Base-by-base conservation (phyloP, 2,888 invertebrate genomes). In the Idaea aversata region DNA sequence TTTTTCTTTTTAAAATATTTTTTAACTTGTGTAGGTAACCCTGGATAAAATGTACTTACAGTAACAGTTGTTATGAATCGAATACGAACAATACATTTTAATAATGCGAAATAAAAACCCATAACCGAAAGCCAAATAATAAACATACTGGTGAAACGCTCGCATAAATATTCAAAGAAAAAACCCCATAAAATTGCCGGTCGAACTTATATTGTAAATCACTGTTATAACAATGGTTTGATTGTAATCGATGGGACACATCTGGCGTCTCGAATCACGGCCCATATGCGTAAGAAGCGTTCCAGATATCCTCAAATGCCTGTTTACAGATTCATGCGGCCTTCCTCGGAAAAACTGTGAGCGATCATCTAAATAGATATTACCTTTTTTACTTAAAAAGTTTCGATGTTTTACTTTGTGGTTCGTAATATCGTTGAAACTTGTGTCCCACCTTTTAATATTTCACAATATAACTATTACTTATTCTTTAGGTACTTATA, bases 321-420 rank as follows among this genome's bases (percentile, higher is more conserved):
- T 81, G 78, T 81, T 84, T 84, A 84, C 76, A 72, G 76, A 85
- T 86, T 85, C 84, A 80, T 78, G 72, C 13, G 76, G 78, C 76
- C 73, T 77, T 80, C 78, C 76, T 75, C 75, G 75, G 74, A 76
- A 84, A 84, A 81, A 78, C 74, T 78, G 70, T 69, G 74, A 74
- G 74, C 72, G 74, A 75, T 81, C 72, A 73, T 71, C 72, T 73
- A 67, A 75, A 78, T 75, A 77, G 74, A 78, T 79, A 75, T 73
- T 72, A 65, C 68, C 66, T 70, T 69, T 59, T 72, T 71, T 68
- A 69, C 67, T 69, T 66, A 16, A 57, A 69, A 75, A 72, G 64
- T 74, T 74, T 68, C 38, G 59, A 34, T 16, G 62, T 57, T 25
- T 25, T 25, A 25, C 35, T 62, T 38, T 66, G 63, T 65, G 62